Conservation (phyloP, 2,113 vertebrate genomes). For the Mus musculus region GRCm39 chr14:119733001-119733500, state of each 20-base stretch:
- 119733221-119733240: fast-evolving
- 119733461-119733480: not conserved
- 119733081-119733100: not conserved
- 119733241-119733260: not conserved
- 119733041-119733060: not conserved
- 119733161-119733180: not conserved
- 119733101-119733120: not conserved
- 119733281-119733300: not conserved
- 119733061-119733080: not conserved
- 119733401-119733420: not conserved
- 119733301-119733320: not conserved
- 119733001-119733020: not conserved
- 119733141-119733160: not conserved
- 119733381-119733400: not conserved
- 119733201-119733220: not conserved
- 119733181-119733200: not conserved
- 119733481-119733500: not conserved
- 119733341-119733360: not conserved
- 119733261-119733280: not conserved
- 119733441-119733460: not conserved
- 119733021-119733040: not conserved
- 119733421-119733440: not conserved
- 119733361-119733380: not conserved
- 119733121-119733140: not conserved
- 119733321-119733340: not conserved